Evolutionary conservation across 2,888 invertebrate species (phyloP), one percentile per base, ranked within the genome.

Genomic region (Elmis aenea): DNA sequence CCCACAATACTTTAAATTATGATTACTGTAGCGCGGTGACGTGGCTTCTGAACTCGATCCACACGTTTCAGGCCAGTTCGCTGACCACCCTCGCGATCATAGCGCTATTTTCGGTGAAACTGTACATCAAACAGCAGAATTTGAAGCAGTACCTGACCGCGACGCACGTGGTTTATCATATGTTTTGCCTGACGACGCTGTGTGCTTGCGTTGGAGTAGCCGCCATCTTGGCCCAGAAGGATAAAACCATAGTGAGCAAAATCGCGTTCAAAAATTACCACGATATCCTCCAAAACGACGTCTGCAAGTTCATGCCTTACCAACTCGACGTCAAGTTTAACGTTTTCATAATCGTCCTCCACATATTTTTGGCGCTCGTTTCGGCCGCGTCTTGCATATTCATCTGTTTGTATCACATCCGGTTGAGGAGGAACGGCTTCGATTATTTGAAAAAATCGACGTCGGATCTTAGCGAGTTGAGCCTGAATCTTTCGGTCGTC

Each of bases 161-260:
- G 5, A 66, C 70, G 1, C 69, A 69, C 40, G 56, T 70, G 13
- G 57, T 68, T 16, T 74, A 74, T 51, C 74, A 75, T 51, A 50
- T 75, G 32, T 71, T 70, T 35, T 73, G 73, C 28, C 54, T 74
- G 37, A 71, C 71, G 5, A 68, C 72, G 10, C 57, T 74, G 14
- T 71, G 73, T 42, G 67, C 70, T 2, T 69, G 74, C 52, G 72
- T 75, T 2, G 75, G 74, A 0, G 70, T 73, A 0, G 74, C 74
- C 8, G 71, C 73, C 10, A 66, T 74, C 11, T 59, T 74, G 38
- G 73, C 73, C 1, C 62, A 62, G 33, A 57, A 46, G 11, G 38
- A 62, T 8, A 51, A 52, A 8, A 45, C 41, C 10, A 26, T 31
- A 16, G 22, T 33, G 22, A 39, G 46, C 20, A 37, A 31, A 21